A percentile compares a stretch with the other conserved stretches of the same genome.
Conservation (phyloP, 2,113 vertebrate genomes). For the Myotis brandtii region DNA sequence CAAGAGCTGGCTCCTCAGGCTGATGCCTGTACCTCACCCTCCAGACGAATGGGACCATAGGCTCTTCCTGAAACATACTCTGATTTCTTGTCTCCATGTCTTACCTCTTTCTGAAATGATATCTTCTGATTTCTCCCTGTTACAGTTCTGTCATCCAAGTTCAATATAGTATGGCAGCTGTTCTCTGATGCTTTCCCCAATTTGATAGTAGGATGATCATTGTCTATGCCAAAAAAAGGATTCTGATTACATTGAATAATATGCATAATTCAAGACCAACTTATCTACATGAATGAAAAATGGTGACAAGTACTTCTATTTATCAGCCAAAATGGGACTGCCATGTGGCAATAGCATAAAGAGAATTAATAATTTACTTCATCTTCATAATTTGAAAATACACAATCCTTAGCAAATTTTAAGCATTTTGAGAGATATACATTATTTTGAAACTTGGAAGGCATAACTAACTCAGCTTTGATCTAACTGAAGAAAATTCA, state of each 20-base stretch:
- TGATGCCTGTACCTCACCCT: background rate
- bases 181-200: background rate
- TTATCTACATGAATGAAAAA: slow-evolving; percentile 35
- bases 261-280: slow-evolving; percentile 35
- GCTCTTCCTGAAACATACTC: background rate
- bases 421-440: slow-evolving; percentile 1
- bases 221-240: background rate
- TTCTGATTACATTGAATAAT: slow-evolving; percentile 15
- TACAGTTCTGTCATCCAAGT: background rate
- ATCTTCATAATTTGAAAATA: slow-evolving; percentile 22
- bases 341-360: background rate
- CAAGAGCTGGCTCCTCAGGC: background rate
- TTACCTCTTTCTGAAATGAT: slow-evolving; percentile 9
- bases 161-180: background rate
- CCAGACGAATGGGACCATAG: background rate
- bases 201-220: background rate
- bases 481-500: slow-evolving; percentile 28
- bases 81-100: background rate
- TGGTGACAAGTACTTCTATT: background rate
- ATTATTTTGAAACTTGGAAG: slow-evolving; percentile 36
- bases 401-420: background rate
- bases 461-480: background rate
- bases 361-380: slow-evolving; percentile 8
- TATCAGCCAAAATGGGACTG: slow-evolving; percentile 13
- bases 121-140: background rate